A percentile compares a stretch with the other conserved stretches of the same genome.
Evolutionary conservation across 1,140 invertebrate genomes (phyloP).

Genomic region (Ceratoteleas bidentatus): DNA sequence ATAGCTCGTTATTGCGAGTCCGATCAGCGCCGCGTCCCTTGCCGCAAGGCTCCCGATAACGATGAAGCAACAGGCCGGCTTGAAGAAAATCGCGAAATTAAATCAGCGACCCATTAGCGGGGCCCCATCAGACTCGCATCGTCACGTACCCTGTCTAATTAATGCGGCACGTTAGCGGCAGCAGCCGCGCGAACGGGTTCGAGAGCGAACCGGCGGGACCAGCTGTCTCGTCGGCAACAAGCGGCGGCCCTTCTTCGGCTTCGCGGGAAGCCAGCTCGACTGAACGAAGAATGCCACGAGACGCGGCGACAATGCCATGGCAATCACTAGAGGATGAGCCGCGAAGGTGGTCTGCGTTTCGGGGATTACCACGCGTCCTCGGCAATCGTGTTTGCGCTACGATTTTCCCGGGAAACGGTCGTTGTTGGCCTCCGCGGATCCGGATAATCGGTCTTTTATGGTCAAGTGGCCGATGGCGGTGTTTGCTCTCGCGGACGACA

Average conservation of each 20-base stretch:
- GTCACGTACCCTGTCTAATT: slow-evolving; percentile 74
- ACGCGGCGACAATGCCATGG: slow-evolving; percentile 48
- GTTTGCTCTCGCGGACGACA: too few species aligned
- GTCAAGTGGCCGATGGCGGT: slow-evolving; percentile 16
- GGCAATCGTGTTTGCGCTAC: slow-evolving; percentile 49
- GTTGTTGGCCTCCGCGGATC: slow-evolving; percentile 28
- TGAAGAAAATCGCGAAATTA: slow-evolving; percentile 69
- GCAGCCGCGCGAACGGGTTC: slow-evolving; percentile 43
- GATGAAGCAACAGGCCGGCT: slow-evolving; percentile 16
- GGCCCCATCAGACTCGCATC: slow-evolving; percentile 63
- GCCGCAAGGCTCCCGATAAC: slow-evolving; percentile 4
- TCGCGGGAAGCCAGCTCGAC: slow-evolving; percentile 30
- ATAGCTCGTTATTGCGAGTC: slow-evolving; percentile 41
- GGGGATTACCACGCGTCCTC: slow-evolving; percentile 57
- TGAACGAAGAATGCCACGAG: slow-evolving; percentile 40
- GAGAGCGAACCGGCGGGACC: slow-evolving; percentile 56
- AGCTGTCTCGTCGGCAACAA: slow-evolving; percentile 45
- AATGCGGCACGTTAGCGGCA: slow-evolving; percentile 69
- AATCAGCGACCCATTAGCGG: slow-evolving; percentile 73
- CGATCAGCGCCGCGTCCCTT: slow-evolving; percentile 24
- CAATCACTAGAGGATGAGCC: slow-evolving; percentile 60
- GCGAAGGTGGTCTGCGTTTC: slow-evolving; percentile 50
- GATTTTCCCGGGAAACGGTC: slow-evolving; percentile 34
- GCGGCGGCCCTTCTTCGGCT: not conserved
- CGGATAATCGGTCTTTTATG: slow-evolving; percentile 47